phyloP scores from a whole-genome alignment of 2,888 invertebrate genomes.

The Lobophora halterata region DNA sequence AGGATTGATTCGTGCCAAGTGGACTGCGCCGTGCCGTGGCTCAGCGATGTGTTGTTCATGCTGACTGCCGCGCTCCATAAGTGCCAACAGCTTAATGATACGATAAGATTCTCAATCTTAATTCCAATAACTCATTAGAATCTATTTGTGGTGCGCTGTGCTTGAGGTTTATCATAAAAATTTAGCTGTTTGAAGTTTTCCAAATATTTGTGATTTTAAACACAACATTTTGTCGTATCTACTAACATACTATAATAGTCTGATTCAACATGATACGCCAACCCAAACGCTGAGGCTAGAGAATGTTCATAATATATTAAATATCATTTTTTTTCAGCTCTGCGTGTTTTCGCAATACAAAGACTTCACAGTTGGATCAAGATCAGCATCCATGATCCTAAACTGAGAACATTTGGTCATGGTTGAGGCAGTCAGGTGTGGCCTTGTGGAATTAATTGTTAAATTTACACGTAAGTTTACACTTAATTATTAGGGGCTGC shows the following conservation, averaged over 20 bases:
- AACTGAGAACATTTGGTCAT: constrained; percentile 60
- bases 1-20: constrained; percentile 95
- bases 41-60: constrained; percentile 95
- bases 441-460: constrained; percentile 18
- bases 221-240: too few species aligned
- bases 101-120: constrained; percentile 82
- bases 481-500: too few species aligned
- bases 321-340: constrained; percentile 83
- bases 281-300: too few species aligned
- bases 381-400: constrained; percentile 86
- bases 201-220: too few species aligned
- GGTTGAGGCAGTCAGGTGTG: constrained; percentile 13
- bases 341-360: constrained; percentile 96
- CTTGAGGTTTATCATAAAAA: too few species aligned
- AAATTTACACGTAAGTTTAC: not conserved
- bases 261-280: too few species aligned
- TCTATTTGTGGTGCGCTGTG: too few species aligned
- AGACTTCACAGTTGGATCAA: constrained; percentile 93
- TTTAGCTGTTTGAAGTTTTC: too few species aligned
- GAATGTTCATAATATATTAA: too few species aligned
- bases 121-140: constrained; percentile 4
- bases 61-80: constrained; percentile 95
- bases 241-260: too few species aligned
- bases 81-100: constrained; percentile 98
- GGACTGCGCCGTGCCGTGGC: constrained; percentile 97